These are phyloP conservation scores for Dryas iulia DNA, from an alignment of 1,140 invertebrate species.

Conservation along the genomic window DNA sequence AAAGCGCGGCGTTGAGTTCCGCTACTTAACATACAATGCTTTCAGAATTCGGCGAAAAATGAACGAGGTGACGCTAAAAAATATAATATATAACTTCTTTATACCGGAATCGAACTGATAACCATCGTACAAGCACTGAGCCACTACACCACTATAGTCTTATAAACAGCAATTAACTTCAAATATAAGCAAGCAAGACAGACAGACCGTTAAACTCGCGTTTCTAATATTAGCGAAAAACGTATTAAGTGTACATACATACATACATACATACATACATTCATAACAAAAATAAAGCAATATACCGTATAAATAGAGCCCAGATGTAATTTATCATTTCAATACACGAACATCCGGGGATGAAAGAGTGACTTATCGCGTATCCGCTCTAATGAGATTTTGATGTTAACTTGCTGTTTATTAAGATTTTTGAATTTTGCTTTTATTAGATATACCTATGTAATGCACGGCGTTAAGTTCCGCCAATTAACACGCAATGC, in stretches of 20 bases:
- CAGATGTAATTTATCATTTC: slow-evolving; percentile 15
- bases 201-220: not conserved
- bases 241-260: not conserved
- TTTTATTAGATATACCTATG: too few species aligned
- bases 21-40: too few species aligned
- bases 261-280: not conserved
- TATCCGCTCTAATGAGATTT: slow-evolving; percentile 20
- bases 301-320: slow-evolving; percentile 8
- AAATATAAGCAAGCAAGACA: too few species aligned
- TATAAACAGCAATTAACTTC: not conserved
- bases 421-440: not conserved
- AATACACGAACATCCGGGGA: slow-evolving; percentile 24
- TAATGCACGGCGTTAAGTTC: too few species aligned
- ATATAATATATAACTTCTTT: too few species aligned
- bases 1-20: too few species aligned
- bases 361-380: slow-evolving; percentile 24
- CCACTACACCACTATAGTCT: too few species aligned
- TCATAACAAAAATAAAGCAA: not conserved
- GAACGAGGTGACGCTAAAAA: too few species aligned
- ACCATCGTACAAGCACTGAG: too few species aligned
- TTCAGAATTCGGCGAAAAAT: too few species aligned
- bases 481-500: too few species aligned
- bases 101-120: too few species aligned
- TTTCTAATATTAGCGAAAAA: not conserved
- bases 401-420: slow-evolving; percentile 1